These are phyloP conservation scores for Drosophila anomalipes DNA, from an alignment of 2,888 invertebrate species.

Conservation along the genomic window DNA sequence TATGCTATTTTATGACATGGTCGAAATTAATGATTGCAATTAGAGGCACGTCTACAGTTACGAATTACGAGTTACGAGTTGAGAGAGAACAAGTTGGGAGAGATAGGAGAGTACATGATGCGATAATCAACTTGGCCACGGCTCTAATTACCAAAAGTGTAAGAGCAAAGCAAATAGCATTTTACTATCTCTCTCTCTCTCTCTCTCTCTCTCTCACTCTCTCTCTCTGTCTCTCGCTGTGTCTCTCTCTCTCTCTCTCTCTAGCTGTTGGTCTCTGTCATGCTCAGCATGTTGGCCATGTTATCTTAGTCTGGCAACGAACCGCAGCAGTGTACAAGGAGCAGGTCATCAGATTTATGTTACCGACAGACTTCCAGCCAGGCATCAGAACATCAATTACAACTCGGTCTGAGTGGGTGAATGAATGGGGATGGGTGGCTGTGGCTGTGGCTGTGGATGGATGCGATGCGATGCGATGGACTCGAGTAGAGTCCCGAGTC, in stretches of 20 bases:
- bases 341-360: slow-evolving; percentile 73
- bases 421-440: not conserved
- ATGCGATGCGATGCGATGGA: not conserved
- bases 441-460: not conserved
- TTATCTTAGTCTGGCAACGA: slow-evolving; percentile 18
- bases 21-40: slow-evolving; percentile 67
- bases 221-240: not conserved
- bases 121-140: slow-evolving; percentile 71
- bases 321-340: slow-evolving; percentile 25
- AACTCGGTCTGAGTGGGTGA: slow-evolving; percentile 44
- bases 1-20: slow-evolving; percentile 46
- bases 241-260: not conserved
- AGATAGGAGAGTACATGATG: slow-evolving; percentile 21
- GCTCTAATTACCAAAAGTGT: slow-evolving; percentile 67
- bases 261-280: too few species aligned
- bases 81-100: not conserved
- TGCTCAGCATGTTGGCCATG: slow-evolving; percentile 3
- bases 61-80: slow-evolving; percentile 2
- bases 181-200: slow-evolving; percentile 48
- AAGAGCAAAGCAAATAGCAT: slow-evolving; percentile 40
- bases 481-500: slow-evolving; percentile 14
- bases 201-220: not conserved
- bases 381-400: slow-evolving; percentile 73
- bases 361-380: slow-evolving; percentile 59
- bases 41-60: slow-evolving; percentile 57